These are phyloP conservation scores for Enchytraeus crypticus DNA, from an alignment of 2,888 invertebrate species.

Conservation along the genomic window DNA sequence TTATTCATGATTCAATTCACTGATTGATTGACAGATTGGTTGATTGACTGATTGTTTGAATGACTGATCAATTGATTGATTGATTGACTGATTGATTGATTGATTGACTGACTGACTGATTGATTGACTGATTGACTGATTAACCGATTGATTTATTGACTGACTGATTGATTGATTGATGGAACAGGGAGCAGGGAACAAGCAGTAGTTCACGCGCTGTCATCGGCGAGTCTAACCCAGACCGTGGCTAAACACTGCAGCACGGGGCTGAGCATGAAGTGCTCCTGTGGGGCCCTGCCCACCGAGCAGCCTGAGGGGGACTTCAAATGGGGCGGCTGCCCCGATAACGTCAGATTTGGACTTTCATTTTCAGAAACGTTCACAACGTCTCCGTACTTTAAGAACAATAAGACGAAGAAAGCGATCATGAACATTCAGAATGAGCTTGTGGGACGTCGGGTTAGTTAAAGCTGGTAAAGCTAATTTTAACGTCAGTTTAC, in stretches of 20 bases:
- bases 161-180: no score
- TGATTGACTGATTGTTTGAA: no score
- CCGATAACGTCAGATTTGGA: conserved; percentile 58
- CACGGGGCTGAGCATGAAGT: conserved; percentile 64
- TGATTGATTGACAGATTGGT: no score
- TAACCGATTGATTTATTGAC: no score
- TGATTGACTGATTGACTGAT: no score
- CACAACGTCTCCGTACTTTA: conserved; percentile 26
- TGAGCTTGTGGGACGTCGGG: conserved; percentile 89
- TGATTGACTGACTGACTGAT: no score
- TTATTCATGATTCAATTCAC: no score
- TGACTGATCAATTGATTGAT: no score
- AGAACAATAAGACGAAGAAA: conserved; percentile 63
- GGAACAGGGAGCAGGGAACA: conserved; percentile 72
- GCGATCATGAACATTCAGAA: conserved; percentile 93
- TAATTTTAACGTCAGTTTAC: no score
- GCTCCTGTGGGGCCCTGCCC: conserved; percentile 69
- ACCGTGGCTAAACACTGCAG: conserved; percentile 72
- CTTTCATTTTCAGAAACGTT: conserved; percentile 46
- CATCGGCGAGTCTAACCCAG: conserved; percentile 69
- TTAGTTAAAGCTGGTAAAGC: no score
- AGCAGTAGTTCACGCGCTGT: conserved; percentile 73
- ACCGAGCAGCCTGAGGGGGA: conserved; percentile 57
- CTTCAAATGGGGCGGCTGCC: conserved; percentile 59
- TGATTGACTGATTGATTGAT: no score